Conservation (phyloP, 2,888 invertebrate genomes). For the Kryphioiulus occultus region DNA sequence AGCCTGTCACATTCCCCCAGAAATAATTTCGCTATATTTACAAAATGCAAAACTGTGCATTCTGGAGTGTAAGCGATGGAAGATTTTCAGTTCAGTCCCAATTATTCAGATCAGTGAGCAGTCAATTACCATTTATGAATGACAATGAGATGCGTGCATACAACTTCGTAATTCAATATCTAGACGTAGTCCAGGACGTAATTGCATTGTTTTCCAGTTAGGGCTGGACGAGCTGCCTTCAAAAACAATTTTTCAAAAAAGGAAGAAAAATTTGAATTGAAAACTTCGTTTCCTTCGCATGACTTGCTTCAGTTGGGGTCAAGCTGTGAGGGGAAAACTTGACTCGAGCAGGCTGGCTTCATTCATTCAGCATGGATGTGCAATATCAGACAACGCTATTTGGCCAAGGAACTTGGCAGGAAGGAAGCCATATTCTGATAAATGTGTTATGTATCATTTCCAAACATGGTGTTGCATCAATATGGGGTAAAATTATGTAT, state of each 20-base stretch:
- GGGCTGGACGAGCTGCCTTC: not conserved
- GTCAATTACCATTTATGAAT: slow-evolving; percentile 32
- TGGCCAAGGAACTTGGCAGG: too few relatives aligned
- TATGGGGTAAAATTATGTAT: too few relatives aligned
- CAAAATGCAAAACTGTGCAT: not conserved
- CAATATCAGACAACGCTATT: too few relatives aligned
- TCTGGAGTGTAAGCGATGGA: not conserved
- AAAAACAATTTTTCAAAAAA: not conserved
- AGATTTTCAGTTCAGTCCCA: not conserved
- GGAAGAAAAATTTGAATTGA: not conserved
- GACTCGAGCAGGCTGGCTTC: too few relatives aligned
- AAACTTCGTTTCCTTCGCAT: too few relatives aligned
- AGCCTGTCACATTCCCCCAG: not conserved
- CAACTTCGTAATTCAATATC: not conserved
- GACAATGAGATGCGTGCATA: not conserved
- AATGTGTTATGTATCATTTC: too few relatives aligned
- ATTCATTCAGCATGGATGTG: too few relatives aligned
- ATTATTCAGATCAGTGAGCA: slow-evolving; percentile 32
- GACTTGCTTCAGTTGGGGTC: too few relatives aligned
- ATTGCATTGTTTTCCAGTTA: not conserved
- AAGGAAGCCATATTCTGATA: too few relatives aligned
- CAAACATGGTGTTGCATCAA: too few relatives aligned
- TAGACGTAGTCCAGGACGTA: not conserved
- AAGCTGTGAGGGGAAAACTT: too few relatives aligned
- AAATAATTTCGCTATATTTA: not conserved